Conservation (phyloP, 2,113 vertebrate genomes). For the Cynocephalus volans region DNA sequence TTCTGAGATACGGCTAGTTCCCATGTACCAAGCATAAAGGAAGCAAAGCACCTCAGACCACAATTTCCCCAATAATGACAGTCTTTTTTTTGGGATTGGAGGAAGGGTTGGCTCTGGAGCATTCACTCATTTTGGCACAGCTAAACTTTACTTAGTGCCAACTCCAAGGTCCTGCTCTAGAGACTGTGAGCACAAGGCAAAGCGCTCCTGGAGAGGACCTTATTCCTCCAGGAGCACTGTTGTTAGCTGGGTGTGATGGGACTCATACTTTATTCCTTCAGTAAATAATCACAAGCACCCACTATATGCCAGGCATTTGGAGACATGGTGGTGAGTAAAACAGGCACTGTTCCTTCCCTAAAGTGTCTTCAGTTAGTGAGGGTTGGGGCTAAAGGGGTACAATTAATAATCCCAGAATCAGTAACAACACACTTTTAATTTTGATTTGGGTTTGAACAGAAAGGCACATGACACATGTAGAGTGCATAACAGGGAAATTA, state of each 20-base stretch:
- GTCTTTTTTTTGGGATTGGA: conserved; percentile 15
- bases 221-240: neutral
- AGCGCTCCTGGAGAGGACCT: neutral
- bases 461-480: neutral
- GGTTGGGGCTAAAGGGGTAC: neutral
- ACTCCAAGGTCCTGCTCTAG: neutral
- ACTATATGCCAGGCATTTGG: neutral
- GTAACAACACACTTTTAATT: neutral
- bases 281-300: neutral
- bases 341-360: neutral
- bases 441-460: neutral
- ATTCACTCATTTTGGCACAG: neutral
- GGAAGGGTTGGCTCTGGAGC: neutral
- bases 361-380: neutral
- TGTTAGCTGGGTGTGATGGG: neutral
- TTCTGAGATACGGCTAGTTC: neutral
- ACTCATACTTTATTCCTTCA: neutral
- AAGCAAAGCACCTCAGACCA: neutral
- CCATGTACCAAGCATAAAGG: neutral
- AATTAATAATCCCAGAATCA: neutral
- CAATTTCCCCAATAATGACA: neutral
- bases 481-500: neutral
- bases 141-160: neutral
- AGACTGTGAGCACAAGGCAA: neutral
- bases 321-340: neutral